Conservation (phyloP, 2,797 vertebrate genomes). For the Melanotaenia boesemani region DNA sequence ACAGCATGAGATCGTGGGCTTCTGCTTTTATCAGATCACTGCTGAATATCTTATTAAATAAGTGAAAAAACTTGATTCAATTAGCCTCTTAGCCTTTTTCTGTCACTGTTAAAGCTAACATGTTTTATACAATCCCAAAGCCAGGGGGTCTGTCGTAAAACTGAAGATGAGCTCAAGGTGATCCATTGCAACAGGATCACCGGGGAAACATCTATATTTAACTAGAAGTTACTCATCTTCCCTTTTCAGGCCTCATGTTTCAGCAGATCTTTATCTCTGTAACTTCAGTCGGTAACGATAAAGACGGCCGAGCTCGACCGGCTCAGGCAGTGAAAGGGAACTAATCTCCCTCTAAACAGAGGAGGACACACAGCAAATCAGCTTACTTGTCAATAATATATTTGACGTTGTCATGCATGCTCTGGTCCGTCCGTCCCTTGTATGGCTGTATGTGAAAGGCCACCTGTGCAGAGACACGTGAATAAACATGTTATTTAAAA, state of each 20-base stretch:
- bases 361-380: not conserved
- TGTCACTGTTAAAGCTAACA: too few relatives aligned
- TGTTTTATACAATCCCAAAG: too few relatives aligned
- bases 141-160: too few relatives aligned
- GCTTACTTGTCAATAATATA: constrained; percentile 92
- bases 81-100: too few relatives aligned
- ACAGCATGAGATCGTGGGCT: too few relatives aligned
- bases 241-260: constrained; percentile 36
- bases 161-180: not conserved
- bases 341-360: not conserved
- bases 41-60: too few relatives aligned
- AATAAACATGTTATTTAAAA: not conserved
- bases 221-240: constrained; percentile 41
- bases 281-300: constrained; percentile 24
- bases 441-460: constrained; percentile 79
- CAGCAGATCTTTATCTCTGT: constrained; percentile 22
- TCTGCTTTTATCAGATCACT: too few relatives aligned
- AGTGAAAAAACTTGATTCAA: too few relatives aligned
- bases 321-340: constrained; percentile 4
- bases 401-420: constrained; percentile 89
- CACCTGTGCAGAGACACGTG: constrained; percentile 62
- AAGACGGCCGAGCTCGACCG: constrained; percentile 23
- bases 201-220: constrained; percentile 60
- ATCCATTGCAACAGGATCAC: constrained; percentile 35
- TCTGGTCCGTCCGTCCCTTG: constrained; percentile 86